A percentile compares a stretch with the other conserved stretches of the same genome.
Conservation (phyloP, 2,888 invertebrate species). For the Acrobasis consociella region DNA sequence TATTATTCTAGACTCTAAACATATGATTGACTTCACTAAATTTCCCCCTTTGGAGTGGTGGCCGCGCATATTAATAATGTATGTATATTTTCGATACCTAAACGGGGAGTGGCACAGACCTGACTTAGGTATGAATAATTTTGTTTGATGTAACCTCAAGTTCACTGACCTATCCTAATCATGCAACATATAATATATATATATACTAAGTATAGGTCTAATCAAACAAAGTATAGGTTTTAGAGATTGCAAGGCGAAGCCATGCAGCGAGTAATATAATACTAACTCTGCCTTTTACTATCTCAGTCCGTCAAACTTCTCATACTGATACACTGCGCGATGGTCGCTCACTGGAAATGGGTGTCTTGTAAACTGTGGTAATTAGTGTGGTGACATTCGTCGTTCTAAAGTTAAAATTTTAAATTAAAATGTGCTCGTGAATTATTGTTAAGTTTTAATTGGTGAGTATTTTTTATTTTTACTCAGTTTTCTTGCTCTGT, state of each 20-base stretch:
- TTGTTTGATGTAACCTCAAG: too few species aligned
- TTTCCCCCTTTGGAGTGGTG: too few species aligned
- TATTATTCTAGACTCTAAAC: too few species aligned
- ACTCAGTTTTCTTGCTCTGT: neutral
- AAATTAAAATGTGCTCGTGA: constrained; percentile 9
- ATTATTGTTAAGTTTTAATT: neutral
- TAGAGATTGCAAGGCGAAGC: neutral
- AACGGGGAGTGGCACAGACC: too few species aligned
- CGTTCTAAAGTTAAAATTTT: constrained; percentile 3
- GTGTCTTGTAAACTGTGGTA: neutral
- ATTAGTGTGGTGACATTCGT: neutral
- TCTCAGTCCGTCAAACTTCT: constrained; percentile 8
- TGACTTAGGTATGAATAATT: too few species aligned
- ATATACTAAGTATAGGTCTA: too few species aligned
- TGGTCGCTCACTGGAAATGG: constrained; percentile 8
- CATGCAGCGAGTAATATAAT: neutral
- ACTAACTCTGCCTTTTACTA: constrained; percentile 1
- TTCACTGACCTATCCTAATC: neutral
- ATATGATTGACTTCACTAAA: too few species aligned
- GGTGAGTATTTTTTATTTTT: constrained; percentile 3
- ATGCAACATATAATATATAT: too few species aligned
- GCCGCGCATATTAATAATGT: too few species aligned
- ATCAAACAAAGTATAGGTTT: neutral
- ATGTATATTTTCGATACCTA: too few species aligned
- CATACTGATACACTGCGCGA: neutral